Base-by-base conservation (phyloP, 2,113 vertebrate genomes). In the Chaetops frenatus region DNA sequence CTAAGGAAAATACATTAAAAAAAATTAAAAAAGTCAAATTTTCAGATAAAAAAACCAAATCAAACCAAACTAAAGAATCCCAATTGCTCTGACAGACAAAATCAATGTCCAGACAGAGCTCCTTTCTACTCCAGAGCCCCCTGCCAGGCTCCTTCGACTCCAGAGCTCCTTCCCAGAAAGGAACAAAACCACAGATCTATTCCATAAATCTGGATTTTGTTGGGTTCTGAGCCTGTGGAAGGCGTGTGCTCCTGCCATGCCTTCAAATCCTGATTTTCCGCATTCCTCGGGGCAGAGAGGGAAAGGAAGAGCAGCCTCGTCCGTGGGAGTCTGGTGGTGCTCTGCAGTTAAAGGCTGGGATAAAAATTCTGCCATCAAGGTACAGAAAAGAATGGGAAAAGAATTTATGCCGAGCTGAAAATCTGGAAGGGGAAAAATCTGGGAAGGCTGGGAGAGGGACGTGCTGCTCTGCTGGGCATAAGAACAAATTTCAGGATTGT, bases 181-280 rank as follows among this genome's bases (percentile, higher is more conserved):
- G 20, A 56, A 18, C 33, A 50, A 62, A 84, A 20, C 29, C 87
- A 31, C 29, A 27, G 40, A 25, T 76, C 70, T 29, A 1, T 14
- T 53, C 61, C 0, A 3, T 29, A 60, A 45, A 45, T 53, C 53
- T 40, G 61, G 61, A 54, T 61, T 74, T 54, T 40, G 54, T 45
- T 7, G 28, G 78, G n/a, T 61, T 45, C 54, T 22, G 69, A 56
- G 76, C 50, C 57, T 35, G 31, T 1, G 5, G 58, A 89, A 82
- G 90, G 94, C 7, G 81, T 54, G 81, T 42, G 83, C 89, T 78
- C 42, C 40, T 23, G 29, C 73, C 16, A 17, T 10, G 66, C 74
- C 9, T 19, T 24, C 36, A 24, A 81, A 86, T 89, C 92, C 88
- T 78, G 88, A 81, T 78, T 87, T 91, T 81, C 95, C 5, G 24